Evolutionary conservation across 2,888 invertebrate species (phyloP), one percentile per base, ranked within the genome.

Genomic region (Cerastis leucographa): DNA sequence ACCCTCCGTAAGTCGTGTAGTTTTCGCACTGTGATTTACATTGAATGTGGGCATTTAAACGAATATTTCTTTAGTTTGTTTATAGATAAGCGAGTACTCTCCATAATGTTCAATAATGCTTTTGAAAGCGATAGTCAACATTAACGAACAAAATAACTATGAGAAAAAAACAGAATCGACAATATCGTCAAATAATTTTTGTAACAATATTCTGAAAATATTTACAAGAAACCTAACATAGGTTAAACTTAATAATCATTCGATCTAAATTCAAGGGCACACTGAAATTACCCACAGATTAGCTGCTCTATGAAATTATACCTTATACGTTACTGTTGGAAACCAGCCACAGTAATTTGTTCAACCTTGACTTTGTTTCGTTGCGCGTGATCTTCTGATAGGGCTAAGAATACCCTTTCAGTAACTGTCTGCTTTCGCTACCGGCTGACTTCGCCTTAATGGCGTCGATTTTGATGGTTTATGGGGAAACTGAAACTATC

Each of bases 261-360:
- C 81, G 88, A 88, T 78, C 79, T 70, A 70, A 59, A 59, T 73
- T 78, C 85, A 85, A 87, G 88, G 85, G 51, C 46, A 67, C 42
- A 65, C 66, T 70, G 54, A 78, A 85, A 85, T 88, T 85, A 88
- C 74, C 80, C 84, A 76, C 68, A 87, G 85, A 87, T 87, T 87
- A 80, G 78, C 80, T n/a, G n/a, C n/a, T n/a, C n/a, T 74, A 75
- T 72, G 68, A 87, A 88, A 87, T 88, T 88, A 88, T 81, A 78
- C 78, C 69, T 64, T 74, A 76, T 71, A 83, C 70, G 74, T 74
- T 78, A 81, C 74, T 74, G n/a, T 75, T 59, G 19, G 59, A 44
- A 83, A 69, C 74, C 42, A 59, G 54, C 62, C 14, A 69, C 66
- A 44, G 46, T 83, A 79, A 87, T 87, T 74, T 35, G 68, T 72